Base-by-base conservation (phyloP, 1,140 invertebrate genomes). In the Hetaerina americana region DNA sequence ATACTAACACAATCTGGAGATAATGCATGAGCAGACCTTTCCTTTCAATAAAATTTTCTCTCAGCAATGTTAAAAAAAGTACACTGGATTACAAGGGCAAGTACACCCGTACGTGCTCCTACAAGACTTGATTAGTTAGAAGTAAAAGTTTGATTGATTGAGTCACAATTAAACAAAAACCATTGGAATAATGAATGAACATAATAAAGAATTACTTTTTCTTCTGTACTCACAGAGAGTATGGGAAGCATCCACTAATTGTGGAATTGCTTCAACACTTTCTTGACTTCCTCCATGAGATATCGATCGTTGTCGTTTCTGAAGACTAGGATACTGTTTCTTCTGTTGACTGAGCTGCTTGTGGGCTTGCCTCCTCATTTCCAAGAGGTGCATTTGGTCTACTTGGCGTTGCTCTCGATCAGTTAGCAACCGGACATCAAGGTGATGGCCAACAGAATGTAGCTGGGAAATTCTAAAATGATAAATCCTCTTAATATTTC, bases 341-440 rank as follows among this genome's bases (percentile, higher is more conserved):
- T 57, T 57, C 40, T 57, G 40, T 18, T 57, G 15, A 12, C 6
- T 40, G 31, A 40, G 31, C 88, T 77, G 90, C 86, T 1, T 86
- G 81, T 29, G 89, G 87, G 72, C 90, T 79, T 74, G 87, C 86
- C 68, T 80, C 81, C 70, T 88, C 85, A 71, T 78, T 26, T 89
- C 86, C 75, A 92, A 80, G 70, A 91, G 81, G 2, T 88, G 84
- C 86, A 92, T 86, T 81, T 91, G 89, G 71, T 90, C 85, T 3
- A 80, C 80, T 75, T 90, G 85, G n/a, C 91, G 84, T 74, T 86
- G 80, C 74, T 92, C 88, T 75, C 90, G 87, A 75, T 92, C 91
- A 70, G 91, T 88, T 29, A 87, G 85, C 73, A 93, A 80, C 66
- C 84, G 84, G 74, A 91, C 87, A 78, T 92, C 90, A 76, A 87